Percentiles rank a stretch among this genome's conserved stretches.
Evolutionary conservation across 1,140 invertebrate species (phyloP).

Genomic region (Drosophila ohnishii): DNA sequence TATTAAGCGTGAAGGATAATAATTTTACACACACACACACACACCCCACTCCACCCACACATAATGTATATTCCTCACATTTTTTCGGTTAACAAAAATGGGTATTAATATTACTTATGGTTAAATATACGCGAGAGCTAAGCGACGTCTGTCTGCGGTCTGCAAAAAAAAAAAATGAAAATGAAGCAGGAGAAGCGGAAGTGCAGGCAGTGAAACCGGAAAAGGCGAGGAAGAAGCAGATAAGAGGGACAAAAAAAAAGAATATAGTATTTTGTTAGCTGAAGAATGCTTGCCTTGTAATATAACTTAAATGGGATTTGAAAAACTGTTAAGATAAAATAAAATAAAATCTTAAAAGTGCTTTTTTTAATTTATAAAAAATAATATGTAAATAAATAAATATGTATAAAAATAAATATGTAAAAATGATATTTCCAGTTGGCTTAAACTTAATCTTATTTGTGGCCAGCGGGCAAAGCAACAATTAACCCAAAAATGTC

Average conservation of each 20-base stretch:
- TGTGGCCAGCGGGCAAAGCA: background rate
- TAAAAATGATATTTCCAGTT: background rate
- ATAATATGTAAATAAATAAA: no score
- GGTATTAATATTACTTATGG: conserved; percentile 82
- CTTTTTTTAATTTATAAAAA: background rate
- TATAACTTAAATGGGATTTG: background rate
- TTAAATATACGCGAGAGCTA: conserved; percentile 72
- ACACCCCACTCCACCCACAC: conserved; percentile 22
- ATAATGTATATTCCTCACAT: conserved; percentile 56
- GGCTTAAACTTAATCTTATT: background rate
- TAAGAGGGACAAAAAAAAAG: background rate
- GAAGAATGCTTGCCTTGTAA: no score
- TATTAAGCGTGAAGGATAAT: conserved; percentile 82
- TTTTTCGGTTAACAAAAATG: conserved; percentile 66
- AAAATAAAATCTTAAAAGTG: background rate
- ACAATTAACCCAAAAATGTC: conserved; percentile 12
- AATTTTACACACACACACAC: conserved; percentile 68
- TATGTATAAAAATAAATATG: no score
- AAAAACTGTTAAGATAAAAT: background rate
- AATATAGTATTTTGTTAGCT: background rate
- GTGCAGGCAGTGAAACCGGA: conserved; percentile 13
- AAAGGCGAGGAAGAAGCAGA: conserved; percentile 6
- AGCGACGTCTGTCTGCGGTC: conserved; percentile 64
- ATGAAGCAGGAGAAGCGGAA: background rate
- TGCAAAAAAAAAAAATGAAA: background rate